Base-by-base conservation (phyloP, 2,888 invertebrate genomes). In the Galerucella calmariensis region DNA sequence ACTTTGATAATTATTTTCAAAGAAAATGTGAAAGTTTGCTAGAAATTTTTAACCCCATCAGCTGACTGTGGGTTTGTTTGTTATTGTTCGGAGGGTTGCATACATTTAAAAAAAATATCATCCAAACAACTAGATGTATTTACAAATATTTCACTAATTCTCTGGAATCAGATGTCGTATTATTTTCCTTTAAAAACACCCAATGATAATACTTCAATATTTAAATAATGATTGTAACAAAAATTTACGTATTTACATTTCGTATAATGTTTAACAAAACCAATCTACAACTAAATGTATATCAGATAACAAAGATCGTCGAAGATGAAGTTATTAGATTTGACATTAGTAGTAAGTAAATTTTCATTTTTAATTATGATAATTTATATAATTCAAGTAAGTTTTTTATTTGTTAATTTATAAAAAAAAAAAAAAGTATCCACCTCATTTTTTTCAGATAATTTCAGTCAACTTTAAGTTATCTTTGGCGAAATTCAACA, bases 241-340 rank as follows among this genome's bases (percentile, higher is more conserved):
- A 14, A 14, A 61, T 20, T 24, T 6, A 9, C 46, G 24, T 48
- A 27, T 14, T 67, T 51, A 10, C 35, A 41, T 9, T 41, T 9
- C 35, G 35, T 41, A 41, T 27, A 27, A 20, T 35, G 35, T 35
- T 35, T 1, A 41, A 41, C 35, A 41, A 41, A 41, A 41, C 35
- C 8, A 41, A 41, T 41, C 35, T 41, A 41, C 35, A 9, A 41
- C 35, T 9, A 12, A 16, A 56, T 16, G 16, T 56, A 56, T 56
- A 56, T 16, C 56, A 56, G 20, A 56, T 56, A 56, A 20, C 16
- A 56, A 16, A 48, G 14, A 48, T 48, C 11, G 48, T 48, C 1
- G 14, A 67, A 67, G 53, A 20, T 20, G 67, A 67, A 67, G 41
- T 41, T 67, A 58, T 44, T 67, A 44, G 14, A 44, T 67, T 35